Base-by-base conservation (phyloP, 2,888 invertebrate species). In the Hesperia comma region DNA sequence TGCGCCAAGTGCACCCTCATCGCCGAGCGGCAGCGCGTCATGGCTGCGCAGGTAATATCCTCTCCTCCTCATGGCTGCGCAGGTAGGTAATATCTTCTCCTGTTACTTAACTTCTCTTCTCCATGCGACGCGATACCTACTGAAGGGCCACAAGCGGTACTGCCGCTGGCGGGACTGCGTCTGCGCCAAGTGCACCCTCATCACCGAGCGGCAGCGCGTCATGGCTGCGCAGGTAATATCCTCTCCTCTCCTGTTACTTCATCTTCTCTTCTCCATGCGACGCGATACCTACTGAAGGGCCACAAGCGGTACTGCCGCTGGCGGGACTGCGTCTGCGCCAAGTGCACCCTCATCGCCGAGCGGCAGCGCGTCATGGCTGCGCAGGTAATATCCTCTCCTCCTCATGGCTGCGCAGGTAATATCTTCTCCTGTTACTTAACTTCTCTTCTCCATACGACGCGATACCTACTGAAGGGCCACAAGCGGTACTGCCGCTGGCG, bases 1-100 rank as follows among this genome's bases (percentile, higher is more conserved):
- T 99, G 98, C 90, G 98, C 99, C 66, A 99, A 99, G 93, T 99
- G 99, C 93, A 99, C 98, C 17, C 95, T 99, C 72, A 99, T 99
- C 74, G 99, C 99, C 1, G 99, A 99, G 93, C 92, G 99, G 70
- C 99, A 99, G 89, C 94, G 99, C 49, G 99, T 99, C 69, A 99
- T 99, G 99, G 99, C 99, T 17, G 99, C 99, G 62, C 98, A 98
- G 95, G 97, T 97, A 55, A 7, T 32, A 4, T 14, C 68, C 33
- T 33, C 6, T 33, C 33, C 37, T 37, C 37, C 37, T 37, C 12
- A 99, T 99, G 99, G 99, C 99, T 17, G 99, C 99, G 62, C 98
- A 98, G 95, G 97, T 97, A 55, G n/a, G n/a, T n/a, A n/a, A 7
- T 32, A 4, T 37, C 12, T 10, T 37, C 37, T 37, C 12, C 12